Percentiles rank a stretch among this genome's conserved stretches.
Evolutionary conservation across 2,888 invertebrate genomes (phyloP).

Genomic region (Polyploca ridens): DNA sequence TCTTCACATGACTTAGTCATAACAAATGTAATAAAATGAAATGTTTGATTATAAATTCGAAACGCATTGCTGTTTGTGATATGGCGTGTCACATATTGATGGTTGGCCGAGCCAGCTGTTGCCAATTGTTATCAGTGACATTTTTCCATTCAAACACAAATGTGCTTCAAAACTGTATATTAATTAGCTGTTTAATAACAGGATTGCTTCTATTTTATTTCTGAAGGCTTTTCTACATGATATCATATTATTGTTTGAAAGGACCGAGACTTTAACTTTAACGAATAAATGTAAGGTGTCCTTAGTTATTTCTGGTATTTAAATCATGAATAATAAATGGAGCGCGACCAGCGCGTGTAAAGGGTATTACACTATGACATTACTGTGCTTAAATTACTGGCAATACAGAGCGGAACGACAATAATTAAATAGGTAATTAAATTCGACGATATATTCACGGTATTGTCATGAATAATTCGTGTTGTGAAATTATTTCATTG

Average conservation of each 20-base stretch:
- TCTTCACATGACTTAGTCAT: constrained; percentile 12
- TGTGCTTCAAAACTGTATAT: constrained; percentile 8
- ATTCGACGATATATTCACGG: neutral
- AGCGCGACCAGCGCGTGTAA: neutral
- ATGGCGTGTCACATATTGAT: constrained; percentile 19
- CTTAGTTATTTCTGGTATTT: neutral
- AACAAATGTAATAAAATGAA: constrained; percentile 11
- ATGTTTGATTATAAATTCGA: constrained; percentile 16
- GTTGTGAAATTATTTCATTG: neutral
- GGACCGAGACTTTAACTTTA: neutral
- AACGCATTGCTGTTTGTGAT: constrained; percentile 13
- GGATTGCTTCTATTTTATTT: neutral
- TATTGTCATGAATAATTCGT: neutral
- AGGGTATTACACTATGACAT: neutral
- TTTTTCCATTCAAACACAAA: constrained; percentile 14
- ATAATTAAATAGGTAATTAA: neutral
- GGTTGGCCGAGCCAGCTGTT: constrained; percentile 18
- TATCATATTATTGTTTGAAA: neutral
- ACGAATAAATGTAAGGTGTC: neutral
- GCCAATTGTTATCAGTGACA: constrained; percentile 20
- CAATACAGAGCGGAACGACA: neutral
- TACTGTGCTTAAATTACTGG: neutral
- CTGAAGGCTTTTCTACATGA: neutral
- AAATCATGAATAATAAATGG: constrained; percentile 1
- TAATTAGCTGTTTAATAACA: neutral